Percentiles rank a stretch among this genome's conserved stretches.
Conservation (phyloP, 2,113 vertebrate species). For the Sphaerodactylus townsendi region DNA sequence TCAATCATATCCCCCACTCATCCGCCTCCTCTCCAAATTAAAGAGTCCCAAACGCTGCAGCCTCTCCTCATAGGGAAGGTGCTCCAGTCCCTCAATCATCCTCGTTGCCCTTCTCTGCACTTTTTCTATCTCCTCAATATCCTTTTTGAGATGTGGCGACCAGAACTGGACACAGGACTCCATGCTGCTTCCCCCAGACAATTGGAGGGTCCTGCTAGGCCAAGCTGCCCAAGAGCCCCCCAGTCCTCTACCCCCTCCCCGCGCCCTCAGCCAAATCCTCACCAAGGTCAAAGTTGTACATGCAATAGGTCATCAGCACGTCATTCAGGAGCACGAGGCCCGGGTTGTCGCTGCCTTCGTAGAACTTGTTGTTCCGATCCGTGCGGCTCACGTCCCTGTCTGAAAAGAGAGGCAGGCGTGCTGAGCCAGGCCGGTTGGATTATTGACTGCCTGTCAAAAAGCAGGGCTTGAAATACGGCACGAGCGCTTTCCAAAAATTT, state of each 20-base stretch:
- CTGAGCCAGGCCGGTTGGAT: not conserved
- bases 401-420: constrained; percentile 37
- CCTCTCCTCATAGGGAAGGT: too few species aligned
- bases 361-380: constrained; percentile 88
- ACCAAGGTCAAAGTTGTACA: constrained; percentile 94
- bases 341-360: constrained; percentile 86
- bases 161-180: too few species aligned
- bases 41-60: too few species aligned
- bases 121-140: too few species aligned
- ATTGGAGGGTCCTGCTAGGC: rapidly evolving
- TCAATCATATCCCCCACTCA: too few species aligned
- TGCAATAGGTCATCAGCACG: constrained; percentile 92
- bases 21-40: too few species aligned
- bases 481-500: too few species aligned
- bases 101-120: too few species aligned
- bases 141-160: too few species aligned
- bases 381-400: constrained; percentile 90
- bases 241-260: too few species aligned
- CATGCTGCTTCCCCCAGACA: not conserved
- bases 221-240: not conserved
- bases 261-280: not conserved
- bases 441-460: not conserved
- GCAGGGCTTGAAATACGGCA: not conserved
- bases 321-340: constrained; percentile 86
- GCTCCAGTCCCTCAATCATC: too few species aligned